Conservation (phyloP, 2,113 vertebrate genomes). For the Pongo pygmaeus region DNA sequence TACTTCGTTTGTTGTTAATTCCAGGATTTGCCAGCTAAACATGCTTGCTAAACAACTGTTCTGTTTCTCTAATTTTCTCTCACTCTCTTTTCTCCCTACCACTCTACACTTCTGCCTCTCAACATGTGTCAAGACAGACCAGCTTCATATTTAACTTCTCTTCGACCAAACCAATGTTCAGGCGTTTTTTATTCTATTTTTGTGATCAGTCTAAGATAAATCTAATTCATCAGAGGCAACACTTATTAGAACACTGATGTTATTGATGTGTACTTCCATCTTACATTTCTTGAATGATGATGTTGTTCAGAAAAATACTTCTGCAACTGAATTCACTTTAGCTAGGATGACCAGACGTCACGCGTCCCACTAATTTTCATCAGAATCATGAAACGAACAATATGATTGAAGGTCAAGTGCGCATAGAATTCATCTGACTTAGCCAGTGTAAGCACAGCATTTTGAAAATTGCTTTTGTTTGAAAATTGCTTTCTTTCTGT, state of each 20-base stretch:
- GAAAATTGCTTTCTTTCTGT: conserved; percentile 67
- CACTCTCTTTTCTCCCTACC: no score
- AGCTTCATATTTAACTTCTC: background rate
- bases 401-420: conserved; percentile 55
- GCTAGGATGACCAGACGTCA: conserved; percentile 39
- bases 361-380: background rate
- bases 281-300: conserved; percentile 27
- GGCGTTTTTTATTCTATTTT: background rate
- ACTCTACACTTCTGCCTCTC: background rate
- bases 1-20: background rate
- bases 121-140: background rate
- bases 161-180: conserved; percentile 15
- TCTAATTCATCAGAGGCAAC: conserved; percentile 26
- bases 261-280: conserved; percentile 35
- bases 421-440: conserved; percentile 33
- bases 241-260: conserved; percentile 29
- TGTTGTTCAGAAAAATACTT: conserved; percentile 46
- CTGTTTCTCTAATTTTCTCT: background rate
- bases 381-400: conserved; percentile 53
- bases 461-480: conserved; percentile 72
- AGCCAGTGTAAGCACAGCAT: conserved; percentile 25
- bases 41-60: background rate
- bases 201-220: conserved; percentile 56
- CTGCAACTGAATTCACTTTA: conserved; percentile 52
- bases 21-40: background rate